phyloP scores from a whole-genome alignment of 2,113 vertebrate species.

The Lepisosteus osseus region DNA sequence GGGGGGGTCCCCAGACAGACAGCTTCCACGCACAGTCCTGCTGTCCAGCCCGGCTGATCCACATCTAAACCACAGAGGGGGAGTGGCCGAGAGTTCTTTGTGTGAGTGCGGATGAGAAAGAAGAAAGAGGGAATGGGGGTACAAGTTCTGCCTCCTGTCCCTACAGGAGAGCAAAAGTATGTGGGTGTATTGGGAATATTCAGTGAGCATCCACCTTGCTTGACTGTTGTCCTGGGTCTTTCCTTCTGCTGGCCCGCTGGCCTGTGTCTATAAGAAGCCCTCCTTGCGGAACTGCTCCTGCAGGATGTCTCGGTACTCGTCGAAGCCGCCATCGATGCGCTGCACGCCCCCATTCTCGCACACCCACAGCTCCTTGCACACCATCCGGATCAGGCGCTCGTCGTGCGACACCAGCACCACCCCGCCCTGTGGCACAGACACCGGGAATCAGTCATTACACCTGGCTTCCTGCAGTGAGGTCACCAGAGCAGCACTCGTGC shows the following conservation, averaged over 20 bases:
- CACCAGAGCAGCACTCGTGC: too few relatives aligned
- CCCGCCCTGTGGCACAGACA: conserved; percentile 71
- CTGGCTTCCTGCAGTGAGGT: too few relatives aligned
- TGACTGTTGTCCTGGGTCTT: not conserved
- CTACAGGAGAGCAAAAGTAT: too few relatives aligned
- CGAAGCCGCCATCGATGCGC: conserved; percentile 90
- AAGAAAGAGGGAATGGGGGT: too few relatives aligned
- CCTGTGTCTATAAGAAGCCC: conserved; percentile 79
- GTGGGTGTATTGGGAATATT: too few relatives aligned
- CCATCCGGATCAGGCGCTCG: conserved; percentile 89
- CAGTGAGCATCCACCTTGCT: not conserved
- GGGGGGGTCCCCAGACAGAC: too few relatives aligned
- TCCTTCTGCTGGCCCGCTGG: not conserved
- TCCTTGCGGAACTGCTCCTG: conserved; percentile 95
- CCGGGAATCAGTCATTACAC: not conserved
- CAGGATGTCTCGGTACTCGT: conserved; percentile 91
- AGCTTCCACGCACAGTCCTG: too few relatives aligned
- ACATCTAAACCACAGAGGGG: too few relatives aligned
- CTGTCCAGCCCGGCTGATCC: too few relatives aligned
- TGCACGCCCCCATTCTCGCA: conserved; percentile 74
- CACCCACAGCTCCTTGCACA: conserved; percentile 95
- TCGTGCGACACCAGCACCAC: conserved; percentile 92
- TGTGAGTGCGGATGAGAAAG: too few relatives aligned
- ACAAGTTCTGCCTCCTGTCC: too few relatives aligned
- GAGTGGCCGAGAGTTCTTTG: too few relatives aligned